Conservation (phyloP, 2,113 vertebrate species). For the Lamprologus sp. region DNA sequence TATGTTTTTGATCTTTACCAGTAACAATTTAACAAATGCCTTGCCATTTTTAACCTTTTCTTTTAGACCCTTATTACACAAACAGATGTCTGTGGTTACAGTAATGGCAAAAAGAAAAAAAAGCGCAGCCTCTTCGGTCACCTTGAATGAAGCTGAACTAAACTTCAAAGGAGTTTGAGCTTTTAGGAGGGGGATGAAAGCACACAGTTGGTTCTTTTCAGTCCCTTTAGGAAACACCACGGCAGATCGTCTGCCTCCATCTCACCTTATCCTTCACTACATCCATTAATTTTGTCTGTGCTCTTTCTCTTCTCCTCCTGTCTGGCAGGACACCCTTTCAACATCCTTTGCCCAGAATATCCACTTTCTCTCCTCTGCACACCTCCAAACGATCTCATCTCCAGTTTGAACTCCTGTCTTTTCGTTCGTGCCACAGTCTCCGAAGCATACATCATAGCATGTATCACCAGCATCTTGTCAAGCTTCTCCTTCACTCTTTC, state of each 20-base stretch:
- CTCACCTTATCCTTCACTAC: background rate
- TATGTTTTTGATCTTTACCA: background rate
- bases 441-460: background rate
- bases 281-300: background rate
- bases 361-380: background rate
- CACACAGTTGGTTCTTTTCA: background rate
- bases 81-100: background rate
- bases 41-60: background rate
- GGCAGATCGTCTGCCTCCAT: rapidly evolving
- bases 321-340: background rate
- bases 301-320: background rate
- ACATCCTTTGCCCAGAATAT: background rate
- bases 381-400: background rate
- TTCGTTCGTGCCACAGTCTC: background rate
- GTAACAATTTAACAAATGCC: background rate
- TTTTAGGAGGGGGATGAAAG: background rate
- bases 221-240: background rate
- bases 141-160: background rate
- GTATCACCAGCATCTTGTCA: background rate
- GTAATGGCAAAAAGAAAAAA: background rate
- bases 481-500: background rate
- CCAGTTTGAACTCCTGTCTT: background rate
- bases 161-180: background rate
- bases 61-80: background rate
- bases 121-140: background rate